These are phyloP conservation scores for Adelphocoris suturalis DNA, from an alignment of 2,888 invertebrate species.

Conservation along the genomic window DNA sequence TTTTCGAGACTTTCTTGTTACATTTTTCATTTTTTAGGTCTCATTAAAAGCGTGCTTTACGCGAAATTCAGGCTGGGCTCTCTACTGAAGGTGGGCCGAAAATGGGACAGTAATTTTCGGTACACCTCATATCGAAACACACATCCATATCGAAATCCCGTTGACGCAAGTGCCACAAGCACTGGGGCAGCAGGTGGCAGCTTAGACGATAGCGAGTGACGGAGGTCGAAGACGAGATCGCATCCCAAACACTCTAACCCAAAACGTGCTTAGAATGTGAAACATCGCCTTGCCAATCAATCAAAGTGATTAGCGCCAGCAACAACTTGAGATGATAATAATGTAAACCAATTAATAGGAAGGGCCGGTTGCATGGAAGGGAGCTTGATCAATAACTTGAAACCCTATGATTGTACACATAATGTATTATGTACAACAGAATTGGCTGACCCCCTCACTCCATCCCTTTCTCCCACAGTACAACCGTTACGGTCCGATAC, in stretches of 20 bases:
- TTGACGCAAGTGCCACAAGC: too few relatives aligned
- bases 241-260: not conserved
- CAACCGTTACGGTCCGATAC: not conserved
- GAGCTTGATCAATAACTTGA: slow-evolving; percentile 52
- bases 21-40: too few relatives aligned
- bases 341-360: slow-evolving; percentile 43
- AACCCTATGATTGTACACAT: slow-evolving; percentile 58
- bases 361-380: not conserved
- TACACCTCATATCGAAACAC: too few relatives aligned
- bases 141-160: too few relatives aligned
- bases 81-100: too few relatives aligned
- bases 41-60: too few relatives aligned
- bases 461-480: not conserved
- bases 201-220: too few relatives aligned
- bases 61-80: too few relatives aligned
- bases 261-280: slow-evolving; percentile 14
- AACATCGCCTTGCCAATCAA: slow-evolving; percentile 38
- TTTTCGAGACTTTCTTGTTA: too few relatives aligned
- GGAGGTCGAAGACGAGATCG: too few relatives aligned
- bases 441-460: slow-evolving; percentile 22
- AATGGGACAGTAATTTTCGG: too few relatives aligned
- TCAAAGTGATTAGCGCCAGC: not conserved
- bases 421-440: slow-evolving; percentile 43
- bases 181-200: too few relatives aligned
- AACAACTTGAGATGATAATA: slow-evolving; percentile 58